phyloP scores from a whole-genome alignment of 2,888 invertebrate species.

The Coelopa pilipes region DNA sequence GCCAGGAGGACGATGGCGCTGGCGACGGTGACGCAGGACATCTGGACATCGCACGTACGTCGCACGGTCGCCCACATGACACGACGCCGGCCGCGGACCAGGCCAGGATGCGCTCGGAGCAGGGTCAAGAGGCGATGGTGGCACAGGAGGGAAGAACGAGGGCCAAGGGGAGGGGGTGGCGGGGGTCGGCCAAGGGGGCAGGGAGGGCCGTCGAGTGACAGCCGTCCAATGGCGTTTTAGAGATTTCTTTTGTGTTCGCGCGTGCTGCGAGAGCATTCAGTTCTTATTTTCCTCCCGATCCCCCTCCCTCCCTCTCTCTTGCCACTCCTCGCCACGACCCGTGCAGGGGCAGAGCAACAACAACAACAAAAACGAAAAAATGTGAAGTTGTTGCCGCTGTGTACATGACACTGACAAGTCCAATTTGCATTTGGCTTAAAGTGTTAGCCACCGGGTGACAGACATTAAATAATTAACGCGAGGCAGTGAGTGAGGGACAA shows the following conservation, averaged over 20 bases:
- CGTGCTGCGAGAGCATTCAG: constrained; percentile 15
- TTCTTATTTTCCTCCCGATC: constrained; percentile 20
- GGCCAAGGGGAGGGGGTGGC: not conserved
- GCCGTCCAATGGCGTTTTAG: constrained; percentile 38
- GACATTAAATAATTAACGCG: constrained; percentile 65
- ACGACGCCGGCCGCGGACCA: not conserved
- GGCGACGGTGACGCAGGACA: not conserved
- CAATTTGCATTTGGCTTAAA: constrained; percentile 64
- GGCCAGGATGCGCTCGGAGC: no score
- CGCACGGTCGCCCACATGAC: constrained; percentile 21
- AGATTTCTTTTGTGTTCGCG: constrained; percentile 36
- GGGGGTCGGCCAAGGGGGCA: not conserved
- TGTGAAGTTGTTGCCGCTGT: not conserved
- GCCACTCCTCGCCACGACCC: constrained; percentile 14
- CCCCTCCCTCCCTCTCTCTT: constrained; percentile 5
- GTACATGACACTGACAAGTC: constrained; percentile 54
- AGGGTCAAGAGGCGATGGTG: constrained; percentile 19
- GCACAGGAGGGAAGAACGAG: not conserved
- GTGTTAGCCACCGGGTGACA: constrained; percentile 67
- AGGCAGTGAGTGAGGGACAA: not conserved
- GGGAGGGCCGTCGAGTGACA: constrained; percentile 12
- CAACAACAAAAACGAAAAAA: constrained; percentile 20
- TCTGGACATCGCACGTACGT: constrained; percentile 12
- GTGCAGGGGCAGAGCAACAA: constrained; percentile 20
- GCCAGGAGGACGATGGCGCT: constrained; percentile 37